A percentile compares a stretch with the other conserved stretches of the same genome.
Evolutionary conservation across 2,113 vertebrate genomes (phyloP).

Genomic region (Cardinalis cardinalis): DNA sequence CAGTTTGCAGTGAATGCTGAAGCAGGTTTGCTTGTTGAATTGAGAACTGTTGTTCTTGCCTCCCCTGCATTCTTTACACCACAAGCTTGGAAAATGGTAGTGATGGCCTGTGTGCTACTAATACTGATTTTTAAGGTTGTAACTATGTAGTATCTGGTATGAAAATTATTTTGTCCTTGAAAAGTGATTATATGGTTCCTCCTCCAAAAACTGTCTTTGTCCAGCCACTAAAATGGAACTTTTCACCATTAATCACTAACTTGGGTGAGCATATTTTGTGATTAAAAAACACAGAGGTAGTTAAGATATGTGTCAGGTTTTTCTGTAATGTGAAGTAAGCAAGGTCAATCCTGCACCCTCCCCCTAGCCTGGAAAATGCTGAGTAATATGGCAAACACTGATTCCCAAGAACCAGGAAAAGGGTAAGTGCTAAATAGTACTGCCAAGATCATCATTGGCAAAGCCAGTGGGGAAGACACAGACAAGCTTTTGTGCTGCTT

Average conservation of each 20-base stretch:
- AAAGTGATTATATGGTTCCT: neutral
- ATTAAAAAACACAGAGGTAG: neutral
- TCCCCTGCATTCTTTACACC: neutral
- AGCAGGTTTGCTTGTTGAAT: neutral
- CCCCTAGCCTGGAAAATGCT: neutral
- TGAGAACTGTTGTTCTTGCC: neutral
- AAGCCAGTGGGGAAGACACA: neutral
- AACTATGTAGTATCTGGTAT: neutral
- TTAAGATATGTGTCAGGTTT: neutral
- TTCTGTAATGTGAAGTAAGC: neutral
- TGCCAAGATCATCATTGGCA: slow-evolving; percentile 11
- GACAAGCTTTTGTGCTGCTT: neutral
- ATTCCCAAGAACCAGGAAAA: neutral
- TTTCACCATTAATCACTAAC: neutral
- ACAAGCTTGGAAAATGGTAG: neutral
- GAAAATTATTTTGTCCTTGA: neutral
- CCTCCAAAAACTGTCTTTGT: neutral
- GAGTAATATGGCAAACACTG: neutral
- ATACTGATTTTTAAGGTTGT: neutral
- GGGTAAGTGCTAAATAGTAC: neutral
- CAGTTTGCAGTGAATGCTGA: neutral
- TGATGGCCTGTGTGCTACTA: neutral
- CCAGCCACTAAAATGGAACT: neutral
- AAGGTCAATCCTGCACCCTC: neutral
- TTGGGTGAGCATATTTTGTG: neutral